Conservation (phyloP, 2,888 invertebrate species). For the Cantharis rustica region DNA sequence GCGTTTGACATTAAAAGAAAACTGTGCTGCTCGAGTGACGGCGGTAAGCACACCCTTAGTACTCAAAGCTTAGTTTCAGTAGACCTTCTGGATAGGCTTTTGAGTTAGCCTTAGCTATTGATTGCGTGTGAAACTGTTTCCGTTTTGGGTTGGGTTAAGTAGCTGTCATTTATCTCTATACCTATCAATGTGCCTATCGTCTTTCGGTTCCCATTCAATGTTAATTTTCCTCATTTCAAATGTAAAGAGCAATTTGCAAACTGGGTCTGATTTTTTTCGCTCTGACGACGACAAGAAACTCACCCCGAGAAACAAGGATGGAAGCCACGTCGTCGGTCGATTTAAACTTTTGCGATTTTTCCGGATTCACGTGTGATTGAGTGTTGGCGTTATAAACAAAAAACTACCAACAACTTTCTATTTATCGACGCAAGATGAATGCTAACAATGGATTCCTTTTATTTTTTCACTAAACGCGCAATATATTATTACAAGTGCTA, state of each 20-base stretch:
- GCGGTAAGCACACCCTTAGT: conserved; percentile 9
- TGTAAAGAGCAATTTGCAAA: conserved; percentile 5
- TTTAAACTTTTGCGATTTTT: background rate
- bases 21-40: conserved; percentile 5
- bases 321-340: background rate
- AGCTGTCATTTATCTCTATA: conserved; percentile 41
- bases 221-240: conserved; percentile 21
- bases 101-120: conserved; percentile 21
- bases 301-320: background rate
- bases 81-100: conserved; percentile 18
- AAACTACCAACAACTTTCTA: background rate
- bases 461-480: background rate
- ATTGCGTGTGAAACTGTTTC: conserved; percentile 31
- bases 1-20: conserved; percentile 19
- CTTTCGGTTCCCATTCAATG: conserved; percentile 17
- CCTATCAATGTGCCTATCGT: conserved; percentile 33
- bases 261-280: background rate
- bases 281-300: background rate
- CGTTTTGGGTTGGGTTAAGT: conserved; percentile 36
- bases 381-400: background rate
- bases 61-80: conserved; percentile 16
- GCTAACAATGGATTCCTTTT: background rate
- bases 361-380: background rate
- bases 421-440: background rate
- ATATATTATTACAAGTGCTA: background rate